Conservation (phyloP, 2,797 vertebrate species). For the Tokudaia muenninki region DNA sequence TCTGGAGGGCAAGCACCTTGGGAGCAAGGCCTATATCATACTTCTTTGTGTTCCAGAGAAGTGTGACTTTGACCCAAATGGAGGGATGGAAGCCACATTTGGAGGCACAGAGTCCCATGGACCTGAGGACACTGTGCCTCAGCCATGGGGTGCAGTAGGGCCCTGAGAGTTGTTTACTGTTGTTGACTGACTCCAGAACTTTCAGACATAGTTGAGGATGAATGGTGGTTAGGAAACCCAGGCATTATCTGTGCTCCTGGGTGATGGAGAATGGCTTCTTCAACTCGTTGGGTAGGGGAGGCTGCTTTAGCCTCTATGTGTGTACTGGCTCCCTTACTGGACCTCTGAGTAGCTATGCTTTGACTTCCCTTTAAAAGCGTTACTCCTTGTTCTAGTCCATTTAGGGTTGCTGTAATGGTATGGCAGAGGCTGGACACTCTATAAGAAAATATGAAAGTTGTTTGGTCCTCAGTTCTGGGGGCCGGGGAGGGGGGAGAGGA, state of each 20-base stretch:
- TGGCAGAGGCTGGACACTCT: not conserved
- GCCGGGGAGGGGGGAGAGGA: not conserved
- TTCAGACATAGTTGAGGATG: not conserved
- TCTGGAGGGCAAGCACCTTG: not conserved
- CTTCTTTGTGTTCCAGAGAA: not conserved
- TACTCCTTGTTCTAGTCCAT: not conserved
- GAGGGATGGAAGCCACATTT: not conserved
- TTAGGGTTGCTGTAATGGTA: not conserved
- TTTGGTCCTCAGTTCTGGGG: not conserved
- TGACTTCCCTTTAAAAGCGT: not conserved
- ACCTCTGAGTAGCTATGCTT: not conserved
- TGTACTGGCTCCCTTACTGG: not conserved
- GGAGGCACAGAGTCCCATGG: not conserved
- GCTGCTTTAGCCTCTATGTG: no score
- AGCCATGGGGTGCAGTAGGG: no score
- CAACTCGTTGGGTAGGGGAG: not conserved
- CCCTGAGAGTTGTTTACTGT: not conserved
- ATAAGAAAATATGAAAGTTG: not conserved
- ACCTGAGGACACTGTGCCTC: not conserved
- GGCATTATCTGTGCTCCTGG: not conserved
- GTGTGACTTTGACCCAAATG: not conserved
- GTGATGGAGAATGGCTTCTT: not conserved
- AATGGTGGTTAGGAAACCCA: not conserved
- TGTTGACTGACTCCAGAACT: not conserved
- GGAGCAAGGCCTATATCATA: not conserved